Conservation (phyloP, 2,113 vertebrate species). For the Labrus mixtus region DNA sequence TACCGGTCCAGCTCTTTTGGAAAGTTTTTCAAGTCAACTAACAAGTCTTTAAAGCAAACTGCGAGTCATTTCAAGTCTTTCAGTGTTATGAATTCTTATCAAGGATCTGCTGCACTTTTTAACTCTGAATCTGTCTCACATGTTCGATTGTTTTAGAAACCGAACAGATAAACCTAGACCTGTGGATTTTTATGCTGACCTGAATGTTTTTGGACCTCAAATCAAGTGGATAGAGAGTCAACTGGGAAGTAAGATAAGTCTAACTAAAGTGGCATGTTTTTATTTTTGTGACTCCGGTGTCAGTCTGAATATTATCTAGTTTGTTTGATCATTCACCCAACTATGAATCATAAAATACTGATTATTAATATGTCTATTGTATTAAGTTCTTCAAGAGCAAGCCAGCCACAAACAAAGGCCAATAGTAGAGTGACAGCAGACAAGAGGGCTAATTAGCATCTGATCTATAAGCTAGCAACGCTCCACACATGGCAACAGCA, state of each 20-base stretch:
- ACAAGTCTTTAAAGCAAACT: background rate
- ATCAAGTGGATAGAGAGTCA: background rate
- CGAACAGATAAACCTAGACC: background rate
- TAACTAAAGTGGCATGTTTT: background rate
- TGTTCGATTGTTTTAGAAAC: no score
- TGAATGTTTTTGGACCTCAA: background rate
- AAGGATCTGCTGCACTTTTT: no score
- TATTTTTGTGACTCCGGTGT: background rate
- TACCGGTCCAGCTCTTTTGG: background rate
- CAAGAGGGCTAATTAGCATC: no score
- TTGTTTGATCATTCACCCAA: background rate
- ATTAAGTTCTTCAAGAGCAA: background rate
- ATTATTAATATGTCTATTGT: background rate
- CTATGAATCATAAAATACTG: background rate
- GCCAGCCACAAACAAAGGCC: background rate
- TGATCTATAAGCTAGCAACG: no score
- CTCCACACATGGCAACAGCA: background rate
- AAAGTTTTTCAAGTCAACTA: background rate
- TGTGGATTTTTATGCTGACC: background rate
- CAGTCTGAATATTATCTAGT: no score
- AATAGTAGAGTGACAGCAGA: background rate
- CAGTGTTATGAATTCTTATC: background rate
- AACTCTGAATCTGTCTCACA: no score
- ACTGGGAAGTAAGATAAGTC: background rate
- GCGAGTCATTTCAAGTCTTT: background rate